Base-by-base conservation (phyloP, 2,888 invertebrate genomes). In the Allophyes oxyacanthae region DNA sequence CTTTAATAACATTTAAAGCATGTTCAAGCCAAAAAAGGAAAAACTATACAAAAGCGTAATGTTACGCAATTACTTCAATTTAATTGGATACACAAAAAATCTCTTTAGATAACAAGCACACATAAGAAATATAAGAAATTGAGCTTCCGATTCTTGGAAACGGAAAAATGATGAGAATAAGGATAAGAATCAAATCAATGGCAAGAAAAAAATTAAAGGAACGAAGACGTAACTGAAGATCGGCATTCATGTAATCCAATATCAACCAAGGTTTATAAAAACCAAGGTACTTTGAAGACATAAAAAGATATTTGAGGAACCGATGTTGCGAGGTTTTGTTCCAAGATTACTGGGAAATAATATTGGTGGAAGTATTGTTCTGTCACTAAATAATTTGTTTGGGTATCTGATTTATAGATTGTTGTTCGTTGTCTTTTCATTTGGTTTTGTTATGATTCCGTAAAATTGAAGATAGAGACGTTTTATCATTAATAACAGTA, bases 191-290 rank as follows among this genome's bases (percentile, higher is more conserved):
- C 43, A 53, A 65, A 61, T 51, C 48, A 55, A 55, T 45, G 48
- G 26, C 14, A 43, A 44, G 48, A 61, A 59, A 61, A 49, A 61
- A 72, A 63, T 15, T 49, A 53, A 59, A 57, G 48, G 30, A 54
- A 63, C 43, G 45, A 51, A 53, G 57, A 60, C 58, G 41, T 55
- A 50, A 63, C 59, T 45, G 46, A 51, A 62, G 40, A 48, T 50
- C 51, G 49, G 54, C 50, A 66, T 61, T 65, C 53, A 40, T 52
- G 59, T 70, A 72, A 75, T 69, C 69, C 61, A 72, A 74, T 75
- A 73, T 60, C 50, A 41, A 46, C 33, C 32, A 40, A 40, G 49
- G 54, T 75, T 67, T 67, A 43, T 48, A 46, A 71, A 72, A 64
- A 28, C 58, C 42, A n/a, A 26, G 34, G 56, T 59, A 49, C 45